A percentile compares a stretch with the other conserved stretches of the same genome.
phyloP scores from a whole-genome alignment of 1,140 invertebrate species.

The Calephelis virginiensis region DNA sequence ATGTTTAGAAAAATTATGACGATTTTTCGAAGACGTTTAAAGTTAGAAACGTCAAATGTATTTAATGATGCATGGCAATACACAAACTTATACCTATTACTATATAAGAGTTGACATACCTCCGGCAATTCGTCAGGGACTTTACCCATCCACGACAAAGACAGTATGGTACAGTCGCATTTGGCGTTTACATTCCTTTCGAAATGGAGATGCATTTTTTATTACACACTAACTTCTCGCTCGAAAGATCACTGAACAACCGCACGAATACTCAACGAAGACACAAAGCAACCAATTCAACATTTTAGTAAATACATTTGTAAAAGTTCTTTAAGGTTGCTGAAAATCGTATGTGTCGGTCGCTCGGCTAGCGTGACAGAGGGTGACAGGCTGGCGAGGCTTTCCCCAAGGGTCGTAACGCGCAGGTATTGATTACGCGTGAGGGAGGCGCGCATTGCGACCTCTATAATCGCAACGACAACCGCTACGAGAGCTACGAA shows the following conservation, averaged over 20 bases:
- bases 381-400: constrained; percentile 56
- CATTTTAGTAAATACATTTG: constrained; percentile 39
- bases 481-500: constrained; percentile 21
- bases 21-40: too few species aligned
- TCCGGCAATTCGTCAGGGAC: constrained; percentile 96
- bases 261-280: constrained; percentile 25
- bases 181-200: constrained; percentile 94
- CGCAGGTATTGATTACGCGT: constrained; percentile 71
- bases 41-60: too few species aligned
- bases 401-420: constrained; percentile 39
- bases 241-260: constrained; percentile 23
- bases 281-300: constrained; percentile 21
- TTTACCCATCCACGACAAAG: constrained; percentile 98
- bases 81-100: neutral
- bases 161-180: constrained; percentile 96
- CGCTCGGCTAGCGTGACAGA: constrained; percentile 53
- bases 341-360: constrained; percentile 39
- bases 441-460: constrained; percentile 41
- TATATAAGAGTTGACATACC: constrained; percentile 79
- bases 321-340: constrained; percentile 31
- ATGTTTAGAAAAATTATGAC: too few species aligned
- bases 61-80: too few species aligned
- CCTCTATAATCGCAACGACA: constrained; percentile 43
- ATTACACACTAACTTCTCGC: constrained; percentile 27
- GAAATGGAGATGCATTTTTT: constrained; percentile 92